A percentile compares a stretch with the other conserved stretches of the same genome.
Evolutionary conservation across 2,797 vertebrate genomes (phyloP).

Genomic region (Eupleurogrammus muticus): DNA sequence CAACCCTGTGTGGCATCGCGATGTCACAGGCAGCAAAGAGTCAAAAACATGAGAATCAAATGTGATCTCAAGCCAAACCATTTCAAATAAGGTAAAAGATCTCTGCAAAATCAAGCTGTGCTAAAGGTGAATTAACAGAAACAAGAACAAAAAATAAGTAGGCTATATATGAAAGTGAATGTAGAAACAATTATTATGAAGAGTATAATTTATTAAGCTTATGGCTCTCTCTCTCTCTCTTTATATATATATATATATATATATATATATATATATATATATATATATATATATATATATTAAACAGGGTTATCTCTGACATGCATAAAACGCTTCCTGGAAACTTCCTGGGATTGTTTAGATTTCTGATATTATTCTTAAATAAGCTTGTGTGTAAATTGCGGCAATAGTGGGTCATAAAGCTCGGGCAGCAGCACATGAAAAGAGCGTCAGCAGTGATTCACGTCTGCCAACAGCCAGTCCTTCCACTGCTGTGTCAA

Average conservation of each 20-base stretch:
- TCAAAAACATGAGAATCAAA: background rate
- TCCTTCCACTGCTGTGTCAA: constrained; percentile 1
- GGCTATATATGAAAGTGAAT: background rate
- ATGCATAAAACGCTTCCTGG: background rate
- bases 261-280: no score
- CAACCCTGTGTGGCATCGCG: no score
- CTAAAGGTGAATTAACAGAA: no score
- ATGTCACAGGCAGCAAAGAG: no score
- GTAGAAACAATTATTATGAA: background rate
- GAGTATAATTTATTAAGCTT: background rate
- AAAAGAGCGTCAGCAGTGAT: background rate
- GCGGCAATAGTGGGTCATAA: background rate
- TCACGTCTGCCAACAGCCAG: background rate
- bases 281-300: no score
- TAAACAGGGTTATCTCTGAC: background rate
- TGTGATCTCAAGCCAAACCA: background rate
- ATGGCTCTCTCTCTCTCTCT: no score
- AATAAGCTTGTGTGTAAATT: background rate
- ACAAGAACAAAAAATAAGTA: background rate
- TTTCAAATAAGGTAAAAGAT: background rate
- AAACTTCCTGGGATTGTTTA: background rate
- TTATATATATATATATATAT: no score
- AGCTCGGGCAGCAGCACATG: background rate
- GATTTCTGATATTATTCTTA: background rate
- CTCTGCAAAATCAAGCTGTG: background rate